A percentile compares a stretch with the other conserved stretches of the same genome.
phyloP scores from a whole-genome alignment of 2,797 vertebrate genomes.

The Falco biarmicus region DNA sequence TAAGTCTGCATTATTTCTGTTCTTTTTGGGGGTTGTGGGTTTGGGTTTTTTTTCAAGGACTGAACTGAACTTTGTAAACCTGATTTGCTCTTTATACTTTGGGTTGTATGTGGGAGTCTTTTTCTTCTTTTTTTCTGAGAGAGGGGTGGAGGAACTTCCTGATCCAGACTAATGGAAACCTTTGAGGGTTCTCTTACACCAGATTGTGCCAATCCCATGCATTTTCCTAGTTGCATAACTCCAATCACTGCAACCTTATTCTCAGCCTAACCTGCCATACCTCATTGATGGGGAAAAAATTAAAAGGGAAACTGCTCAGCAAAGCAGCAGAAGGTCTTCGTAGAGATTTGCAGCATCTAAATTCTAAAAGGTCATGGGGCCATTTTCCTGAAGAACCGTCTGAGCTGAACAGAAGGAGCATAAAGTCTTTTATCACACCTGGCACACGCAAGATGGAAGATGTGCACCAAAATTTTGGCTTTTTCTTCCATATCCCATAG shows the following conservation, averaged over 20 bases:
- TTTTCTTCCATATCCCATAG: background rate
- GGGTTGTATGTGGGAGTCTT: background rate
- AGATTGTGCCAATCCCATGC: background rate
- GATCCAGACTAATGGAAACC: background rate
- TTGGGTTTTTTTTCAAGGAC: background rate
- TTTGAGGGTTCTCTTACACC: background rate
- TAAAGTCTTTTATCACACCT: background rate
- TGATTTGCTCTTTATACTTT: background rate
- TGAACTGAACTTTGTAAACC: background rate
- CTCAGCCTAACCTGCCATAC: background rate
- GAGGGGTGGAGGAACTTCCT: background rate
- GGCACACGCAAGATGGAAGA: background rate
- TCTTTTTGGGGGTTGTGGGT: background rate
- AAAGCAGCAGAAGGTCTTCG: background rate
- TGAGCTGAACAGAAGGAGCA: background rate
- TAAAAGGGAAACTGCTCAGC: background rate
- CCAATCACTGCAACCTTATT: background rate
- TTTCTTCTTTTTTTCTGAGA: background rate
- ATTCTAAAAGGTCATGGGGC: background rate
- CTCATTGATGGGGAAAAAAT: rapidly evolving
- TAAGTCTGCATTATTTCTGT: background rate
- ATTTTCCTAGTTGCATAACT: background rate
- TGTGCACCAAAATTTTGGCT: background rate
- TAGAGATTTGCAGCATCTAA: background rate
- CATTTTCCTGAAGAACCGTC: background rate